Evolutionary conservation across 2,888 invertebrate species (phyloP).

Genomic region (Exocentrus adspersus): DNA sequence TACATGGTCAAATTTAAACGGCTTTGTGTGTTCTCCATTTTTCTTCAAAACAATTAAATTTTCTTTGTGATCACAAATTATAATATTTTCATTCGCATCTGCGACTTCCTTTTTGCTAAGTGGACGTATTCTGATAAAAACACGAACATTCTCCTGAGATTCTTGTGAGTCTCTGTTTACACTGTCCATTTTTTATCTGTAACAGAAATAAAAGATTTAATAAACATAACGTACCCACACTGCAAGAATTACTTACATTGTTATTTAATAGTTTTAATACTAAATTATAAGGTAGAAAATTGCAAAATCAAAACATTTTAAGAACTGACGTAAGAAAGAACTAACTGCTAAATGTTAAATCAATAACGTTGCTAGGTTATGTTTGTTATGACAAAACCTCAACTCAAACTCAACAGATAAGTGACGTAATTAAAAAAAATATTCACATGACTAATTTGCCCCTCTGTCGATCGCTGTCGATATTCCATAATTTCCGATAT

Average conservation of each 20-base stretch:
- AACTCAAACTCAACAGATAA: neutral
- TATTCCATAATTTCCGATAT: no score
- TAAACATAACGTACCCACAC: neutral
- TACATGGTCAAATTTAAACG: slow-evolving; percentile 95
- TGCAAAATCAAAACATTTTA: slow-evolving; percentile 19
- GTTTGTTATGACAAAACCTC: slow-evolving; percentile 7
- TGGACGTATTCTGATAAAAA: slow-evolving; percentile 94
- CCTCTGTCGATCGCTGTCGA: no score
- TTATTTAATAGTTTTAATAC: no score
- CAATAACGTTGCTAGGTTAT: slow-evolving; percentile 23
- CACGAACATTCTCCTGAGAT: slow-evolving; percentile 87
- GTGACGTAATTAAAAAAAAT: neutral
- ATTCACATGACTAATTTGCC: neutral
- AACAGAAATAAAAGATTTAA: neutral
- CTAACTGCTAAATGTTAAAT: slow-evolving; percentile 9
- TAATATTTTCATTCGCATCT: slow-evolving; percentile 76
- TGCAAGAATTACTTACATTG: neutral
- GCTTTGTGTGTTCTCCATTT: slow-evolving; percentile 75
- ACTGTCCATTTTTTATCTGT: slow-evolving; percentile 42
- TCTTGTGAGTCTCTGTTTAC: slow-evolving; percentile 37
- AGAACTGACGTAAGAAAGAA: slow-evolving; percentile 13
- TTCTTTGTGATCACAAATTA: slow-evolving; percentile 80
- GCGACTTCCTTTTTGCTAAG: slow-evolving; percentile 86
- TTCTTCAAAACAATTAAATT: slow-evolving; percentile 82
- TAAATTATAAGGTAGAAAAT: slow-evolving; percentile 12